phyloP scores from a whole-genome alignment of 2,113 vertebrate genomes.

The Cryptomyrus ogoouensis region DNA sequence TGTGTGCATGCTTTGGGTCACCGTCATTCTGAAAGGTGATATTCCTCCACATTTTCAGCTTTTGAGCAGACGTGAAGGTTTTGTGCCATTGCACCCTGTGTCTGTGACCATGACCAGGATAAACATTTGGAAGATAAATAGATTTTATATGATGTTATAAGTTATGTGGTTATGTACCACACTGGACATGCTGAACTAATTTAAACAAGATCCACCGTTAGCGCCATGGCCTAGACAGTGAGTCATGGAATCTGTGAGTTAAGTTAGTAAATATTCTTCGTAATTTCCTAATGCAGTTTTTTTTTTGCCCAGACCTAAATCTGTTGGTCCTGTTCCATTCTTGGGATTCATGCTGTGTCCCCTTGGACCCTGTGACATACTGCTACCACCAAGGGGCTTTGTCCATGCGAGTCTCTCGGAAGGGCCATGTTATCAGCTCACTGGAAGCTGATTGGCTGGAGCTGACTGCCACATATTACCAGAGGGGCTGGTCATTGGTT shows the following conservation, averaged over 20 bases:
- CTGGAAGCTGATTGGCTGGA: slow-evolving; percentile 95
- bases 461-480: slow-evolving; percentile 84
- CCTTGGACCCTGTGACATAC: slow-evolving; percentile 68
- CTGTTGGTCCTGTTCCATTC: slow-evolving; percentile 82
- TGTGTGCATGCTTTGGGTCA: neutral
- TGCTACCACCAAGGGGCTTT: slow-evolving; percentile 83
- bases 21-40: neutral
- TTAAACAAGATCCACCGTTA: neutral
- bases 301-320: slow-evolving; percentile 56
- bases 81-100: neutral
- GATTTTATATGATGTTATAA: neutral
- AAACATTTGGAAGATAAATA: neutral
- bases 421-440: slow-evolving; percentile 77
- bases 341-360: slow-evolving; percentile 59
- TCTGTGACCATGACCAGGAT: neutral
- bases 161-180: neutral
- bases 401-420: slow-evolving; percentile 83
- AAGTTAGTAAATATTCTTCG: neutral
- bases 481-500: slow-evolving; percentile 84
- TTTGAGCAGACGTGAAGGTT: neutral
- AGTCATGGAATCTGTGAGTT: neutral
- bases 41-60: neutral
- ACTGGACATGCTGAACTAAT: neutral
- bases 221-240: neutral
- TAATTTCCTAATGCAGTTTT: neutral